Base-by-base conservation (phyloP, 2,113 vertebrate genomes). In the Albula glossodonta region DNA sequence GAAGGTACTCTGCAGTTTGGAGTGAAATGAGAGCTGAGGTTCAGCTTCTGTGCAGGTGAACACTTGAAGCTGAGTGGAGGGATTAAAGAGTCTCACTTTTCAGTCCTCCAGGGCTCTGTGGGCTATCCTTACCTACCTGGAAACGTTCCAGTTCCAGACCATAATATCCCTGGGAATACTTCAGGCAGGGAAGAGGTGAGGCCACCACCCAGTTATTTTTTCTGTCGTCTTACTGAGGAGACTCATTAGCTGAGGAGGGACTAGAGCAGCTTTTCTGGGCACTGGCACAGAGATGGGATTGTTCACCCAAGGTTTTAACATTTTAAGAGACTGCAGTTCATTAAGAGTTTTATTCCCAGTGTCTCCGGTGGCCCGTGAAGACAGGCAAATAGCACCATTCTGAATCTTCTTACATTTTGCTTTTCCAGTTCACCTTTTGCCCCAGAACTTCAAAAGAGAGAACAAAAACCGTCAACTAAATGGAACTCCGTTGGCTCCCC, bases 391-490 rank as follows among this genome's bases (percentile, higher is more conserved):
- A 84, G 60, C 83, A 80, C 86, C 92, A 93, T 94, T 91, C 91
- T 92, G 91, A 89, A 0, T 25, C 89, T 92, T 89, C 90, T 91
- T 90, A 86, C 90, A 87, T 41, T 84, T 83, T 84, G 81, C 19
- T 31, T 66, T 60, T 22, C 19, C 60, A 50, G 85, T 81, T 78
- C 25, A 48, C 10, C 74, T 79, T 80, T 51, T 17, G 4, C 74
- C 80, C 60, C 49, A 49, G 41, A 66, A 11, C 82, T n/a, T 50
- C 79, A 60, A 52, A 80, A 53, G 90, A 88, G 90, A 88, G 5
- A 11, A 31, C 19, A 31, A 91, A 93, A 92, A 92, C 89, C 89
- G 90, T 90, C 88, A 89, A 87, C 31, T 87, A 89, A 89, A 93
- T 93, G 90, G 93, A 92, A 93, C 89, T 91, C 87, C 79, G 66